Evolutionary conservation across 2,888 invertebrate species (phyloP), one percentile per base, ranked within the genome.

Genomic region (Mesopsocus fuscifrons): DNA sequence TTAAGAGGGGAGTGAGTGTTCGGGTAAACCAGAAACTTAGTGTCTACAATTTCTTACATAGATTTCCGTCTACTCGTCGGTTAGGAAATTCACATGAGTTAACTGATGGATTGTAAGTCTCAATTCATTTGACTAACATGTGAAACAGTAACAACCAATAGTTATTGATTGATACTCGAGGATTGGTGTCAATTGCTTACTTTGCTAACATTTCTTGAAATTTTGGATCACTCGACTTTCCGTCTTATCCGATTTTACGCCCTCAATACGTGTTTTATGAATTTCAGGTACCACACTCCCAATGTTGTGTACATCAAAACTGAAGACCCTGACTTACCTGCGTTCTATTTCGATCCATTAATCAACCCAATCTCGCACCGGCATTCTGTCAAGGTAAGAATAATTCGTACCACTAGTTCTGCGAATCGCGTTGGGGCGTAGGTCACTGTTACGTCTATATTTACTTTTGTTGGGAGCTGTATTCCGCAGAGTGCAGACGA

Each of bases 221-320:
- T n/a, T n/a, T n/a, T n/a, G n/a, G n/a, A n/a, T n/a, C n/a, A n/a
- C n/a, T n/a, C n/a, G n/a, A n/a, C n/a, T n/a, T n/a, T n/a, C n/a
- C n/a, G n/a, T n/a, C n/a, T n/a, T n/a, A n/a, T n/a, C n/a, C n/a
- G n/a, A n/a, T n/a, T n/a, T n/a, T n/a, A n/a, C n/a, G n/a, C n/a
- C n/a, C n/a, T n/a, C n/a, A n/a, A n/a, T n/a, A n/a, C n/a, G n/a
- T n/a, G n/a, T n/a, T n/a, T n/a, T n/a, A n/a, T n/a, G n/a, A n/a
- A n/a, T n/a, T n/a, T n/a, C 53, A 94, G 94, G 92, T 99, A 99
- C 62, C 98, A 99, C 62, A 82, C 91, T 5, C 97, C 98, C 18
- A 97, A 95, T 61, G 97, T 99, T 4, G 95, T 99, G 1, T 99
- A 88, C 62, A 99, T 99, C 55, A 98, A 98, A 68, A 98, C 98